Conservation (phyloP, 1,140 invertebrate genomes). For the Drosophila prosaltans region DNA sequence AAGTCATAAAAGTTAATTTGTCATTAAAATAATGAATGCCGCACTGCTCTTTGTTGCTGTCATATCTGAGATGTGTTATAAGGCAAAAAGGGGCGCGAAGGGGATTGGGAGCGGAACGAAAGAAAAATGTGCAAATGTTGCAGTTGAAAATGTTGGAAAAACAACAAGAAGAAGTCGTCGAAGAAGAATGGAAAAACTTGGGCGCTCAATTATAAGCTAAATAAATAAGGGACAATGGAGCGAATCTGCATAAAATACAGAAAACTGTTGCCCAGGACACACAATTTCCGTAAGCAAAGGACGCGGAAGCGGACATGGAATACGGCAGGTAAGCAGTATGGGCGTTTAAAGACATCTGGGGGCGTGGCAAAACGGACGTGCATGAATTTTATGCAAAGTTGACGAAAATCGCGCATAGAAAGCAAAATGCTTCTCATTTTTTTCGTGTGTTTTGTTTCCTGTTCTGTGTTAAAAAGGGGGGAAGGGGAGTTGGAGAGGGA, state of each 20-base stretch:
- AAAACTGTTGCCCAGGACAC: conserved; percentile 22
- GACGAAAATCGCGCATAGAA: conserved; percentile 66
- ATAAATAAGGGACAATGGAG: conserved; percentile 57
- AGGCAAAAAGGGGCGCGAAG: not conserved
- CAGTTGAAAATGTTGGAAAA: conserved; percentile 12
- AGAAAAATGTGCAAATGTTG: conserved; percentile 48
- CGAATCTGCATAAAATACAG: conserved; percentile 41
- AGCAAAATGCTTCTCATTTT: conserved; percentile 31
- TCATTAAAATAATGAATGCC: conserved; percentile 71
- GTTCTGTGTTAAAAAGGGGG: conserved; percentile 5
- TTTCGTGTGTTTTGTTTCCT: conserved; percentile 2
- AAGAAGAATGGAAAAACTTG: conserved; percentile 14
- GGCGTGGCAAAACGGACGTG: conserved; percentile 48
- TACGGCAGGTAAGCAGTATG: conserved; percentile 11
- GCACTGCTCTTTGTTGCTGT: conserved; percentile 26
- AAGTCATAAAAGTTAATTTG: conserved; percentile 73
- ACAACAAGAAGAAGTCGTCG: not conserved
- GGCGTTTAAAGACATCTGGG: conserved; percentile 2
- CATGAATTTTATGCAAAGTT: conserved; percentile 78
- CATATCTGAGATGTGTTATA: not conserved
- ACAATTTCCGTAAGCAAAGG: conserved; percentile 16
- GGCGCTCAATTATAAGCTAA: conserved; percentile 62
- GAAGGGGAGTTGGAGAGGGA: not conserved
- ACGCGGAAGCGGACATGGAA: conserved; percentile 5
- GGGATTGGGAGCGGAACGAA: conserved; percentile 14